Evolutionary conservation across 2,888 invertebrate genomes (phyloP).

Genomic region (Seira sanloemensis): DNA sequence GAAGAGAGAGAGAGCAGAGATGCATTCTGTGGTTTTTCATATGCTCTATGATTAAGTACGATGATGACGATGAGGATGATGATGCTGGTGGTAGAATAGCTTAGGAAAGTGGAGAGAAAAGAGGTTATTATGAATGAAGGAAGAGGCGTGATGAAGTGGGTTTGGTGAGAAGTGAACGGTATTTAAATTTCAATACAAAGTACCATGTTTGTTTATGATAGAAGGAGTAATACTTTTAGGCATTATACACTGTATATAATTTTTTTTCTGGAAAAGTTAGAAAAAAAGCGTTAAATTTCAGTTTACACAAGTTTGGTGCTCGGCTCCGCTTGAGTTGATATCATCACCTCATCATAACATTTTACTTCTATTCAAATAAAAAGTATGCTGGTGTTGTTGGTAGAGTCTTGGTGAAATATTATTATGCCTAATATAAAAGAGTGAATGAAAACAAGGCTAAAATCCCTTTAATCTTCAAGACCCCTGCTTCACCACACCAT

Average conservation of each 20-base stretch:
- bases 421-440: constrained; percentile 12
- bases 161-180: constrained; percentile 37
- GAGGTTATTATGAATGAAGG: constrained; percentile 29
- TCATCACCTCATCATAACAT: constrained; percentile 32
- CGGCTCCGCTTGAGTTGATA: constrained; percentile 35
- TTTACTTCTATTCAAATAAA: constrained; percentile 16
- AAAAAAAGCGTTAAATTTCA: constrained; percentile 12
- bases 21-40: constrained; percentile 31
- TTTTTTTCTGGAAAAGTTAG: constrained; percentile 4
- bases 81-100: constrained; percentile 7
- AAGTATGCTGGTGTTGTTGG: not conserved
- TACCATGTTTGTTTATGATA: constrained; percentile 6
- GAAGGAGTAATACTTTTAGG: not conserved
- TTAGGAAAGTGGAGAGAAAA: not conserved
- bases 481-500: constrained; percentile 37
- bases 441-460: constrained; percentile 50
- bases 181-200: constrained; percentile 50
- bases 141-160: constrained; percentile 31
- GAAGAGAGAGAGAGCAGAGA: not conserved
- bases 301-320: constrained; percentile 8
- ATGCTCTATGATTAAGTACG: constrained; percentile 20
- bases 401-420: constrained; percentile 13
- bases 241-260: constrained; percentile 4
- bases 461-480: constrained; percentile 60
- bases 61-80: constrained; percentile 8